Evolutionary conservation across 1,140 invertebrate species (phyloP).

Genomic region (Magallana gigas): DNA sequence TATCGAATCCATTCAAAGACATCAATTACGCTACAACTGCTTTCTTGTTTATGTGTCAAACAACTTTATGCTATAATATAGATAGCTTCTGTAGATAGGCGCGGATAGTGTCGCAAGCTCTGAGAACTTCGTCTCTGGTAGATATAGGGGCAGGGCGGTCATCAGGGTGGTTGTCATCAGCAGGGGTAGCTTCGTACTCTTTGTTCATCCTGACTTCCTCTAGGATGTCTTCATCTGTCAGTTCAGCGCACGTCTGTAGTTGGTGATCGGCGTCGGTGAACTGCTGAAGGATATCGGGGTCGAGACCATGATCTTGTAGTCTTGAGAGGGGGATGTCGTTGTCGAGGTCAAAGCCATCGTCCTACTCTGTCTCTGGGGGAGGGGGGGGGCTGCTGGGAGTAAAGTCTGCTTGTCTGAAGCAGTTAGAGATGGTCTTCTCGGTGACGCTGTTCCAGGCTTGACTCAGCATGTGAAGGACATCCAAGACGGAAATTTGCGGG

Average conservation of each 20-base stretch:
- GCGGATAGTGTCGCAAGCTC: background rate
- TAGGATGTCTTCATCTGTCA: conserved; percentile 2
- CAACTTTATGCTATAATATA: too few species aligned
- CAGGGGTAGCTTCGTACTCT: too few species aligned
- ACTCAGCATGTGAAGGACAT: background rate
- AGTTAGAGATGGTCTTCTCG: background rate
- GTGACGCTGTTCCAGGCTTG: background rate
- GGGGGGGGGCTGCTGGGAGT: background rate
- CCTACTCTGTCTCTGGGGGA: background rate
- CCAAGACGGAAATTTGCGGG: background rate
- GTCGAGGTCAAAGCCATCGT: background rate
- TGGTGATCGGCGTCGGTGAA: background rate
- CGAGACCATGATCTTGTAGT: background rate
- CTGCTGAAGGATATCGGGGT: background rate
- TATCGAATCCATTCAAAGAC: too few species aligned
- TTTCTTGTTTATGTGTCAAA: too few species aligned
- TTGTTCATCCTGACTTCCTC: background rate
- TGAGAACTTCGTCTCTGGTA: background rate
- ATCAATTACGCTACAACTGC: too few species aligned
- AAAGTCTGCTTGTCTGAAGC: conserved; percentile 16
- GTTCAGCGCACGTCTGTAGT: background rate
- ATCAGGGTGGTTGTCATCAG: background rate
- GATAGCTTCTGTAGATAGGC: background rate
- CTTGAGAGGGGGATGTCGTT: background rate
- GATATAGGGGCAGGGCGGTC: background rate